Conservation (phyloP, 2,113 vertebrate genomes). For the Vulpes vulpes region DNA sequence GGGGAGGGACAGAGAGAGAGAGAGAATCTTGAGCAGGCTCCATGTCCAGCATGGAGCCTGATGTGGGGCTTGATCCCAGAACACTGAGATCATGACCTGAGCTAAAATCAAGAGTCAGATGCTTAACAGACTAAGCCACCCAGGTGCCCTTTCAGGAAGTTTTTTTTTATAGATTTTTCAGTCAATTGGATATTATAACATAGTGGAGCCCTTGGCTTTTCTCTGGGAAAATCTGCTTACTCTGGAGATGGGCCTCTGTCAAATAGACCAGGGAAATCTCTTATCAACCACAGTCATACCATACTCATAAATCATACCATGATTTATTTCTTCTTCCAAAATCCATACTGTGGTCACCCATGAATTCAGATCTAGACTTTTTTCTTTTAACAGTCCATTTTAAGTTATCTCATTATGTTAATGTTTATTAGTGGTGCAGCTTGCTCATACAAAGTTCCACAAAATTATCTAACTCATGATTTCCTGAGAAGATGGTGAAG, state of each 20-base stretch:
- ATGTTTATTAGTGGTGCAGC: not conserved
- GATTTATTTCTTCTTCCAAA: constrained; percentile 2
- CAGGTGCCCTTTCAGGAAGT: not conserved
- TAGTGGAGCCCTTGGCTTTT: not conserved
- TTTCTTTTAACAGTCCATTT: not conserved
- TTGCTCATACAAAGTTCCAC: not conserved
- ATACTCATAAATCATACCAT: not conserved
- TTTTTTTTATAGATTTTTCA: not conserved
- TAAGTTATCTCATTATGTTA: not conserved
- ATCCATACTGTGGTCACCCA: not conserved
- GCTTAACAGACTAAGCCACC: not conserved
- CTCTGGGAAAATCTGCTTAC: not conserved
- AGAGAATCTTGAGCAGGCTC: not conserved
- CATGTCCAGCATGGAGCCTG: not conserved
- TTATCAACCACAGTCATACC: not conserved
- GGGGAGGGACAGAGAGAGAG: not conserved
- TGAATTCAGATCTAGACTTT: not conserved
- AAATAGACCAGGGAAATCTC: not conserved
- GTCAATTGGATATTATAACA: not conserved
- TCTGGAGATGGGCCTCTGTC: not conserved
- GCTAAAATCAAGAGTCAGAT: not conserved
- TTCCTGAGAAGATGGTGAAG: not conserved
- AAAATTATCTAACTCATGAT: not conserved
- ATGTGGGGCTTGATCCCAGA: not conserved
- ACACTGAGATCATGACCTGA: not conserved